Conservation (phyloP, 2,888 invertebrate species). For the Scaeva pyrastri region DNA sequence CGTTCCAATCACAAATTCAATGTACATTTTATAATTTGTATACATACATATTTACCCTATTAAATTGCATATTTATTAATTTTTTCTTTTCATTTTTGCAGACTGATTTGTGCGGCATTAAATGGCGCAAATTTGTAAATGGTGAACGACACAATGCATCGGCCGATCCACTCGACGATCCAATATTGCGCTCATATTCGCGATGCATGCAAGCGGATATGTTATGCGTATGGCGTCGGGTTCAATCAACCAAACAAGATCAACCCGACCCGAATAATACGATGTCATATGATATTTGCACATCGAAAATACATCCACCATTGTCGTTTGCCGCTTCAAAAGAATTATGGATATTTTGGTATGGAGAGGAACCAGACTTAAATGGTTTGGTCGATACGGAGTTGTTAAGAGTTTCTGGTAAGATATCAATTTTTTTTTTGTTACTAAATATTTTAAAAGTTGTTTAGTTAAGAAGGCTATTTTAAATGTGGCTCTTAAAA, state of each 20-base stretch:
- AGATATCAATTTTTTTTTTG: no score
- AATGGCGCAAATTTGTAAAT: conserved; percentile 97
- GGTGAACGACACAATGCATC: conserved; percentile 86
- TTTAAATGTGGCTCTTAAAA: no score
- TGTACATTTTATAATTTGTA: no score
- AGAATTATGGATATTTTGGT: conserved; percentile 99
- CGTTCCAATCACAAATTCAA: no score
- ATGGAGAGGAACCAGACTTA: conserved; percentile 97
- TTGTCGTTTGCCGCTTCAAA: conserved; percentile 94
- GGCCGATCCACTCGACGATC: conserved; percentile 92
- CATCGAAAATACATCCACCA: conserved; percentile 88
- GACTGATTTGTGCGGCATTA: conserved; percentile 99
- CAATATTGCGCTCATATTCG: conserved; percentile 95
- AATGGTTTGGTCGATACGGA: conserved; percentile 93
- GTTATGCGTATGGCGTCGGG: conserved; percentile 98
- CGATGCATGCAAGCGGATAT: conserved; percentile 97
- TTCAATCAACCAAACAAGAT: conserved; percentile 87
- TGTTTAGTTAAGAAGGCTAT: no score
- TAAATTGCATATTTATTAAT: background rate
- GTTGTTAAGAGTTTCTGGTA: conserved; percentile 93
- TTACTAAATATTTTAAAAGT: no score
- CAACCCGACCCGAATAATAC: conserved; percentile 84
- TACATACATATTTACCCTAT: no score
- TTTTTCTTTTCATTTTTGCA: conserved; percentile 85
- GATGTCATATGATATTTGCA: conserved; percentile 84